phyloP scores from a whole-genome alignment of 2,797 vertebrate genomes.

The Petrocephalus schoutedeni region DNA sequence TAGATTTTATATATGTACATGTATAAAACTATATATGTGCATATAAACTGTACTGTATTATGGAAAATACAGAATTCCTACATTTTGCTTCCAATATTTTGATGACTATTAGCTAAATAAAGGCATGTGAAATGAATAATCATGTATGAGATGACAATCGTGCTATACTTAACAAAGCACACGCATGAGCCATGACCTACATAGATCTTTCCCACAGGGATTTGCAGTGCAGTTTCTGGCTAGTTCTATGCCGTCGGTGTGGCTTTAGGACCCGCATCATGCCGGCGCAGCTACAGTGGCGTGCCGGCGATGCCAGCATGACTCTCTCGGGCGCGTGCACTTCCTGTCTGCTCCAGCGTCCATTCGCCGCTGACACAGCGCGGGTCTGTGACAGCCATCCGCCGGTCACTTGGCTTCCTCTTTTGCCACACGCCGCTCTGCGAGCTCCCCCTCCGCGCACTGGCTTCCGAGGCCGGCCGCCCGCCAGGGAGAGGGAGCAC shows the following conservation, averaged over 20 bases:
- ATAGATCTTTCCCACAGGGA: slow-evolving; percentile 4
- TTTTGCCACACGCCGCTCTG: not conserved
- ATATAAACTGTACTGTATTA: not conserved
- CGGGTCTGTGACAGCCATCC: not conserved
- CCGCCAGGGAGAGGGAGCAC: not conserved
- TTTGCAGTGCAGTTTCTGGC: not conserved
- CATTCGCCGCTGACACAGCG: not conserved
- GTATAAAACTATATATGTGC: not conserved
- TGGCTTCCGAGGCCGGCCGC: not conserved
- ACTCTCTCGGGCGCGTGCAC: not conserved
- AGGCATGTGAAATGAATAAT: not conserved
- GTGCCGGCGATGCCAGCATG: not conserved
- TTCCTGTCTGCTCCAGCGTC: not conserved
- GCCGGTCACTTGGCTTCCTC: not conserved
- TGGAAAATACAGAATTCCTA: not conserved
- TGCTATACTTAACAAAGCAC: not conserved
- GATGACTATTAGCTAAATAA: not conserved
- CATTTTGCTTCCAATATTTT: not conserved
- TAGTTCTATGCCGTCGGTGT: not conserved
- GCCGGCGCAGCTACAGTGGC: not conserved
- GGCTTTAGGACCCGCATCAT: not conserved
- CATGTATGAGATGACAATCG: not conserved
- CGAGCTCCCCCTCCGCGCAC: not conserved
- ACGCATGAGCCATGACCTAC: not conserved
- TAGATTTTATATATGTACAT: too few relatives aligned